phyloP scores from a whole-genome alignment of 1,140 invertebrate genomes.

The Limonius californicus region DNA sequence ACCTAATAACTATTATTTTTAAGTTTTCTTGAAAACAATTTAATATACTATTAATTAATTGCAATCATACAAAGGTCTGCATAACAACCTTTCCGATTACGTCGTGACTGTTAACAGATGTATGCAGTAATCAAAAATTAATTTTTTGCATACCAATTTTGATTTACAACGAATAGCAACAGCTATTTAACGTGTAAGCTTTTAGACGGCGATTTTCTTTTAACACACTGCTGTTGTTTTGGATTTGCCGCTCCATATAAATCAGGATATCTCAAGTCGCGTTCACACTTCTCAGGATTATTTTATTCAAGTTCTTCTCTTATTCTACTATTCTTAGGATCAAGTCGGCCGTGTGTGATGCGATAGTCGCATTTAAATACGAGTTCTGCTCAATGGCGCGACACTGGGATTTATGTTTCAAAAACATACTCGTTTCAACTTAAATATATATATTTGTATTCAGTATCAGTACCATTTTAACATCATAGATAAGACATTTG shows the following conservation, averaged over 20 bases:
- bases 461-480: conserved; percentile 30
- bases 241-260: conserved; percentile 9
- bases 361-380: conserved; percentile 37
- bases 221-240: too few species aligned
- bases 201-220: too few species aligned
- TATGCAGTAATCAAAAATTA: too few species aligned
- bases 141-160: too few species aligned
- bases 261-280: background rate
- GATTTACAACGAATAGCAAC: too few species aligned
- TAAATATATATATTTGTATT: conserved; percentile 40
- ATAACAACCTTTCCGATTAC: too few species aligned
- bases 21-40: too few species aligned
- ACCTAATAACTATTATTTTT: too few species aligned
- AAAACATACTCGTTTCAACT: conserved; percentile 30
- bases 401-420: conserved; percentile 27
- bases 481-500: conserved; percentile 26
- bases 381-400: conserved; percentile 27
- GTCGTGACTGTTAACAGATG: too few species aligned
- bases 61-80: too few species aligned
- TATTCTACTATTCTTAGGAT: conserved; percentile 26
- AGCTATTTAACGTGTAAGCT: too few species aligned
- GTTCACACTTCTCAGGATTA: conserved; percentile 23
- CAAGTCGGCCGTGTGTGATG: conserved; percentile 33
- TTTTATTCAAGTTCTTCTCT: conserved; percentile 27
- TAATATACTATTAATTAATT: too few species aligned